Evolutionary conservation across 2,797 vertebrate species (phyloP).

Genomic region (Cichlasoma orientale): DNA sequence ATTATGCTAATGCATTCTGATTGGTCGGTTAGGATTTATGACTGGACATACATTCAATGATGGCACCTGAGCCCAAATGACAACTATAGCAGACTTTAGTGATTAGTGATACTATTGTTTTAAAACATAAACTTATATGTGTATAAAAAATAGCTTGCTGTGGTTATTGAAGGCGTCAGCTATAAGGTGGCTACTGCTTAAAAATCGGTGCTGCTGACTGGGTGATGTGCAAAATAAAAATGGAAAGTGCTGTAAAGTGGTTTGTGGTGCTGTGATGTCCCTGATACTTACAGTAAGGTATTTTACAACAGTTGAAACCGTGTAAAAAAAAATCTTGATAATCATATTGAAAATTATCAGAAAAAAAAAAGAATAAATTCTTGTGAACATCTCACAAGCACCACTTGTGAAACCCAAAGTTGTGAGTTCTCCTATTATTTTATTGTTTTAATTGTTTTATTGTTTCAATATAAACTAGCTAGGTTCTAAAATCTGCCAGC

Average conservation of each 20-base stretch:
- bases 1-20: background rate
- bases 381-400: background rate
- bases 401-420: background rate
- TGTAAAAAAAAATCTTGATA: background rate
- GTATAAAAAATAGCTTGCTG: background rate
- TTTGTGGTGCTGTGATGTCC: too few relatives aligned
- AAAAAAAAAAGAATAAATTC: background rate
- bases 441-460: background rate
- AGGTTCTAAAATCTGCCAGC: background rate
- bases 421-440: background rate
- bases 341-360: background rate
- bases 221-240: background rate
- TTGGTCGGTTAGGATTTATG: background rate
- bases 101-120: background rate
- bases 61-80: background rate
- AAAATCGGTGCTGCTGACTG: background rate
- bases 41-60: background rate
- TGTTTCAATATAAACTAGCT: background rate
- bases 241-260: too few relatives aligned
- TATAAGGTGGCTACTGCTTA: background rate
- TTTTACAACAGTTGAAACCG: background rate
- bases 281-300: too few relatives aligned
- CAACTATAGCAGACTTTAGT: background rate
- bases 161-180: background rate
- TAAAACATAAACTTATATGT: background rate